Conservation (phyloP, 2,113 vertebrate species). For the Calypte anna region DNA sequence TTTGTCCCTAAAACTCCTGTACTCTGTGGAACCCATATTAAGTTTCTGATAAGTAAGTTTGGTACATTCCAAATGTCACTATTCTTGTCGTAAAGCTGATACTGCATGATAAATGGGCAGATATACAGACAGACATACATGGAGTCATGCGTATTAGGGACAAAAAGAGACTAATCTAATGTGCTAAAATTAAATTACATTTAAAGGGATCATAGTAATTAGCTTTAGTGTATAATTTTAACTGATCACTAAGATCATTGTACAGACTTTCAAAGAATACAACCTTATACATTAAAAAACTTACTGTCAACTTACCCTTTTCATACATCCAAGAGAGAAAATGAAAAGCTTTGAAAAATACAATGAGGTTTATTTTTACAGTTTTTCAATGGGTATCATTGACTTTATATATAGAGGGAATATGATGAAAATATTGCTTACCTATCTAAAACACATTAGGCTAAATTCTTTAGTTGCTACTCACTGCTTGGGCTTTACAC, state of each 20-base stretch:
- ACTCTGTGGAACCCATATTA: constrained; percentile 45
- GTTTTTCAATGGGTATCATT: not conserved
- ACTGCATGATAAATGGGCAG: not conserved
- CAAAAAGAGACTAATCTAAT: not conserved
- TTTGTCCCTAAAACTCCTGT: constrained; percentile 55
- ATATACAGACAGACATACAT: not conserved
- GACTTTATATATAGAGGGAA: not conserved
- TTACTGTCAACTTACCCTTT: not conserved
- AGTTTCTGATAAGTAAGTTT: constrained; percentile 55
- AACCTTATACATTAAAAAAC: not conserved
- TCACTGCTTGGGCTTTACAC: not conserved
- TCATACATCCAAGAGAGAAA: not conserved
- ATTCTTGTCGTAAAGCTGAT: constrained; percentile 23
- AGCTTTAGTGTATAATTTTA: not conserved
- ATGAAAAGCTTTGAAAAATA: not conserved
- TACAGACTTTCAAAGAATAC: not conserved
- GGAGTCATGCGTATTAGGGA: not conserved
- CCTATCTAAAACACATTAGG: not conserved
- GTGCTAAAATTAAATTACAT: not conserved
- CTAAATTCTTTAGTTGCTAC: not conserved
- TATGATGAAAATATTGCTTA: not conserved
- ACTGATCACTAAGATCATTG: not conserved
- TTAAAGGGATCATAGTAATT: not conserved
- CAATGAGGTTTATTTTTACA: not conserved
- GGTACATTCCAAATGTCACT: constrained; percentile 27